A percentile compares a stretch with the other conserved stretches of the same genome.
phyloP scores from a whole-genome alignment of 2,797 vertebrate species.

The Lacerta viridis region DNA sequence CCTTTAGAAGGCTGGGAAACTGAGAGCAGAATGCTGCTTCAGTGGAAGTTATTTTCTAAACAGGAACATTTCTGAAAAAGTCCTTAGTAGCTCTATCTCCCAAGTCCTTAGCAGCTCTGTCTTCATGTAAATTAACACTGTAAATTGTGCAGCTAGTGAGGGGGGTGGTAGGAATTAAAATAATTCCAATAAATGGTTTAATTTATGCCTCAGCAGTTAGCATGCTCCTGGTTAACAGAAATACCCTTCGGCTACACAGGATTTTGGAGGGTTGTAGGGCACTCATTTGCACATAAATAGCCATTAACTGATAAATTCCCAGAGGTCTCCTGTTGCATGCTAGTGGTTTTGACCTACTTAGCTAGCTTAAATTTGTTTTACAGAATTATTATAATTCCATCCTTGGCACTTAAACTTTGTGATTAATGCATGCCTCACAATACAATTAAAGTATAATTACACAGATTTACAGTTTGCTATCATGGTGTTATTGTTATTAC shows the following conservation, averaged over 20 bases:
- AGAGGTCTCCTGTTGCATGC: slow-evolving; percentile 89
- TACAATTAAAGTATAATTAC: slow-evolving; percentile 98
- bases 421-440: slow-evolving; percentile 96
- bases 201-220: slow-evolving; percentile 86
- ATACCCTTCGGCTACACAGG: slow-evolving; percentile 92
- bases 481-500: slow-evolving; percentile 90
- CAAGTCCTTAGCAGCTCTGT: slow-evolving; percentile 64
- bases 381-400: slow-evolving; percentile 96
- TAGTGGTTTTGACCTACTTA: slow-evolving; percentile 95
- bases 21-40: slow-evolving; percentile 41
- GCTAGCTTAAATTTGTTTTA: slow-evolving; percentile 90
- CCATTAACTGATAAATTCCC: slow-evolving; percentile 91
- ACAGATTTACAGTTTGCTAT: slow-evolving; percentile 90
- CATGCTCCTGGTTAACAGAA: slow-evolving; percentile 90
- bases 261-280: slow-evolving; percentile 91
- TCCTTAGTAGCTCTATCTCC: slow-evolving; percentile 65
- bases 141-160: slow-evolving; percentile 77
- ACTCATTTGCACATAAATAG: slow-evolving; percentile 99
- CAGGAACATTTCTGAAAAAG: slow-evolving; percentile 70
- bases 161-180: slow-evolving; percentile 78
- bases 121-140: slow-evolving; percentile 75
- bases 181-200: slow-evolving; percentile 86
- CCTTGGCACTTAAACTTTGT: slow-evolving; percentile 93
- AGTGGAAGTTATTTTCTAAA: slow-evolving; percentile 53
- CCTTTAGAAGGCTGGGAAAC: slow-evolving; percentile 56